Percentiles rank a stretch among this genome's conserved stretches.
Conservation (phyloP, 1,140 invertebrate genomes). For the Drosophila murphyi region DNA sequence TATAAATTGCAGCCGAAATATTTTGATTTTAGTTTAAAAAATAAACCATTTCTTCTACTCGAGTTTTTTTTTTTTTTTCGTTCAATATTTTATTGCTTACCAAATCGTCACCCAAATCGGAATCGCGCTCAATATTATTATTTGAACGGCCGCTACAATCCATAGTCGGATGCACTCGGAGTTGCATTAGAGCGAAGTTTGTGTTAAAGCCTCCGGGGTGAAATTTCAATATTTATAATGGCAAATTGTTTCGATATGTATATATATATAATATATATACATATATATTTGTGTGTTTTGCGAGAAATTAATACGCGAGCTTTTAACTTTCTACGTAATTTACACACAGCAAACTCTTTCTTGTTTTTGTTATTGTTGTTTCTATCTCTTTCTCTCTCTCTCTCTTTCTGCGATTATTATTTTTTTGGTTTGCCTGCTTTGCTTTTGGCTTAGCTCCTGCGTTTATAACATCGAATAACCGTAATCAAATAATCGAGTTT, state of each 20-base stretch:
- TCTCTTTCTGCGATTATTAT: constrained; percentile 4
- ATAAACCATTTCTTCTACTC: background rate
- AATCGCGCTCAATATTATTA: constrained; percentile 78
- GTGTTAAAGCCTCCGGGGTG: constrained; percentile 5
- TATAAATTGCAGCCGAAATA: no score
- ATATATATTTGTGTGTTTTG: background rate
- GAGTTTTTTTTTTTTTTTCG: background rate
- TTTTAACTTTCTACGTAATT: constrained; percentile 40
- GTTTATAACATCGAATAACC: constrained; percentile 18
- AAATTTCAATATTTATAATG: constrained; percentile 18
- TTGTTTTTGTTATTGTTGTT: constrained; percentile 49
- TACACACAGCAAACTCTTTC: constrained; percentile 51
- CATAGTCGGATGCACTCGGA: constrained; percentile 78
- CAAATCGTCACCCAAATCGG: constrained; percentile 81
- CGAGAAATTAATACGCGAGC: constrained; percentile 29
- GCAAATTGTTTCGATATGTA: constrained; percentile 36
- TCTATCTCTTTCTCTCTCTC: constrained; percentile 17
- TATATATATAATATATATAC: no score
- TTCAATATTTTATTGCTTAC: constrained; percentile 56
- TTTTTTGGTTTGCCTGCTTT: constrained; percentile 12
- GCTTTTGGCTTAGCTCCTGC: constrained; percentile 31
- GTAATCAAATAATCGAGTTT: constrained; percentile 33
- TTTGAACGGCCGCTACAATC: constrained; percentile 81
- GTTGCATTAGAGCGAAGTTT: constrained; percentile 72
- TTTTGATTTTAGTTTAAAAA: no score